A percentile compares a stretch with the other conserved stretches of the same genome.
These are phyloP conservation scores for Morelia viridis DNA, from an alignment of 2,797 vertebrate species.

Conservation along the genomic window DNA sequence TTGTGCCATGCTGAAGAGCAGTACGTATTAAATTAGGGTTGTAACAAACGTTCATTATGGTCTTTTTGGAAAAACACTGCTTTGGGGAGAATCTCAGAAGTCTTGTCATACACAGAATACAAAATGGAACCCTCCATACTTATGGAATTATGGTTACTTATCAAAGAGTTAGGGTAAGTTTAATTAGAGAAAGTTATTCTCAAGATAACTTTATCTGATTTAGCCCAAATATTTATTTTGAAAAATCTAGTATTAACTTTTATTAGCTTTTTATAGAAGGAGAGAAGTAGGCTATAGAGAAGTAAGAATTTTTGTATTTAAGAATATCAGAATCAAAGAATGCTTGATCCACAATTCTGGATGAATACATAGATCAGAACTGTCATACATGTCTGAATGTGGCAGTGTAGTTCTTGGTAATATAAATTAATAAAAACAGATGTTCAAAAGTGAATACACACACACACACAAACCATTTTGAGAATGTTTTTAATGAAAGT, in stretches of 20 bases:
- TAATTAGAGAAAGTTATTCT: neutral
- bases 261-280: neutral
- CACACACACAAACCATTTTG: too few relatives aligned
- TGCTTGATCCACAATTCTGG: neutral
- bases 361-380: neutral
- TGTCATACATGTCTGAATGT: neutral
- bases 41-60: neutral
- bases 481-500: neutral
- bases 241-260: neutral
- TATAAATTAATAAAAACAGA: neutral
- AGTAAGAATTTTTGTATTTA: neutral
- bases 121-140: neutral
- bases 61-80: neutral
- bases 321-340: neutral
- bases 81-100: neutral
- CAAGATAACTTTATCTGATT: neutral
- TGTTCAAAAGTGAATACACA: neutral
- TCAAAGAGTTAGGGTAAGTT: neutral
- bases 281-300: neutral
- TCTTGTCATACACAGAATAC: neutral
- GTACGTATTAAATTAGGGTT: neutral
- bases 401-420: neutral
- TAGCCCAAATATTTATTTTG: neutral
- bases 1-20: neutral
- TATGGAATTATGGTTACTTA: neutral